Conservation (phyloP, 1,140 invertebrate genomes). For the Zophobas atratus region DNA sequence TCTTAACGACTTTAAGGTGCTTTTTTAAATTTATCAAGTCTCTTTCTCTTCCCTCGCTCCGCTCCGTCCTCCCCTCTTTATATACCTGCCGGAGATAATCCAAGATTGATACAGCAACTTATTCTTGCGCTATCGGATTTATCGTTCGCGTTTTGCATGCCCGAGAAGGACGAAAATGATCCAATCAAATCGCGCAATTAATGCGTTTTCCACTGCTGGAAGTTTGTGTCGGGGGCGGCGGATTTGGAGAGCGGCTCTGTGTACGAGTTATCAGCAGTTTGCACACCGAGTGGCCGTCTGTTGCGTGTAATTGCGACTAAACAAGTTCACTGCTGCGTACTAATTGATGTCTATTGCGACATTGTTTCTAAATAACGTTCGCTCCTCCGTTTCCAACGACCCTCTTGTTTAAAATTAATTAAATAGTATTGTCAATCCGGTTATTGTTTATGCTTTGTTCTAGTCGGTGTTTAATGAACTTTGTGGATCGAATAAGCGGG, state of each 20-base stretch:
- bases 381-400: constrained; percentile 46
- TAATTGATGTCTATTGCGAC: constrained; percentile 68
- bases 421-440: constrained; percentile 62
- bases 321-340: constrained; percentile 68
- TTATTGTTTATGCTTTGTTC: constrained; percentile 57
- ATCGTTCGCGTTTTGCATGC: constrained; percentile 16
- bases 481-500: background rate
- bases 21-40: constrained; percentile 66
- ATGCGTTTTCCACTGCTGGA: constrained; percentile 9
- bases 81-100: constrained; percentile 51
- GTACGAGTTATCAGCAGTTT: constrained; percentile 63
- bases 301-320: constrained; percentile 69
- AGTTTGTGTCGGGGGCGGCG: constrained; percentile 45
- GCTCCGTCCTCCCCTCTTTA: constrained; percentile 54
- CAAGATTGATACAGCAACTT: constrained; percentile 51
- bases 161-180: constrained; percentile 40
- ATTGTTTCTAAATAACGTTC: constrained; percentile 65
- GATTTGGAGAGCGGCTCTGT: constrained; percentile 50
- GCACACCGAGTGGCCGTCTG: constrained; percentile 64
- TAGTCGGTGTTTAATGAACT: constrained; percentile 50
- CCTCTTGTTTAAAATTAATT: constrained; percentile 63
- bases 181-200: constrained; percentile 42
- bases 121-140: constrained; percentile 40
- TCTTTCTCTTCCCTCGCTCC: constrained; percentile 58
- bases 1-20: constrained; percentile 65